A percentile compares a stretch with the other conserved stretches of the same genome.
These are phyloP conservation scores for Channa maculata DNA, from an alignment of 2,113 vertebrate genomes.

Conservation along the genomic window DNA sequence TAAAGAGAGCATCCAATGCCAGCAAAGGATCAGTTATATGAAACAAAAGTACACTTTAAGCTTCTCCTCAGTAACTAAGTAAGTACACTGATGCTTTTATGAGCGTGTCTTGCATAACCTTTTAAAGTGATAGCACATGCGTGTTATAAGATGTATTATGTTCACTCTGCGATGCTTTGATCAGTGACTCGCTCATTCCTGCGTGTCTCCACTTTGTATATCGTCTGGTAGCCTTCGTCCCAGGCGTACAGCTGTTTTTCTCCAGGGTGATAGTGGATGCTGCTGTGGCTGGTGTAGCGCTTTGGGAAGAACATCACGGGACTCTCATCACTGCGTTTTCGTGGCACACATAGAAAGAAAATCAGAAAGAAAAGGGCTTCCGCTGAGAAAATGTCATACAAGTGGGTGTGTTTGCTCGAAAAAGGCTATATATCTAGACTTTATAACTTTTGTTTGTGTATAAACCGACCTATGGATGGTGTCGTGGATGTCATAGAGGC, in stretches of 20 bases:
- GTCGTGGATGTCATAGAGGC: constrained; percentile 90
- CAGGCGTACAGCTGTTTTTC: constrained; percentile 93
- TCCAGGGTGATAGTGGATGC: constrained; percentile 90
- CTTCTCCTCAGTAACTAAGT: not conserved
- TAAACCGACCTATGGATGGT: constrained; percentile 71
- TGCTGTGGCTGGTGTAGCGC: constrained; percentile 88
- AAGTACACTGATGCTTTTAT: not conserved
- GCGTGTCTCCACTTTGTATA: constrained; percentile 89
- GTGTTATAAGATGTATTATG: not conserved
- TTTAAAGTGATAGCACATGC: not conserved
- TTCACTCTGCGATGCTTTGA: constrained; percentile 14
- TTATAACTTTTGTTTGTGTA: not conserved
- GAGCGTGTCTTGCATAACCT: not conserved
- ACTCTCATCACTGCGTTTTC: constrained; percentile 57
- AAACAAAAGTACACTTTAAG: constrained; percentile 12
- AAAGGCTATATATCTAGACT: not conserved
- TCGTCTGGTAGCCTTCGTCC: constrained; percentile 93
- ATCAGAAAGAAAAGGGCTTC: not conserved
- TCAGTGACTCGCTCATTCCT: constrained; percentile 15
- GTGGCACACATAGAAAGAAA: not conserved
- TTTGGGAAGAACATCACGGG: constrained; percentile 89
- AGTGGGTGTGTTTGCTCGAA: too few species aligned
- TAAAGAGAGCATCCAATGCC: constrained; percentile 36
- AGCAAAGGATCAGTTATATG: constrained; percentile 42
- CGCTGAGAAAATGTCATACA: not conserved